These are phyloP conservation scores for Gorilla gorilla DNA, from an alignment of 2,113 vertebrate genomes.

Conservation along the genomic window DNA sequence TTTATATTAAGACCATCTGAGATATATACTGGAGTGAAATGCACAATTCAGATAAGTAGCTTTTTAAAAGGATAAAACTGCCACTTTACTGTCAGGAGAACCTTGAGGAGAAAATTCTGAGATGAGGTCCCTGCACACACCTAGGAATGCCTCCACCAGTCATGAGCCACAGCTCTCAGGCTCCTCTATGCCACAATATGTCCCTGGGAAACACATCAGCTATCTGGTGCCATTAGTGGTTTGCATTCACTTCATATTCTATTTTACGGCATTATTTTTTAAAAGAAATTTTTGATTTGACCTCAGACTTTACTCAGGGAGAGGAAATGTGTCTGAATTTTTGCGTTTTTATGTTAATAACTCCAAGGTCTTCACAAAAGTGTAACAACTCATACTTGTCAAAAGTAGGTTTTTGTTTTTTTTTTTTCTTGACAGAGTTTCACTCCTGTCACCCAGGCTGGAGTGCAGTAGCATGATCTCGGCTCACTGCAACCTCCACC, in stretches of 20 bases:
- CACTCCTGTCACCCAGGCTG: too few relatives aligned
- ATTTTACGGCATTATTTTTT: not conserved
- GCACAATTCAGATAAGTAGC: not conserved
- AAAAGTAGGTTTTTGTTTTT: not conserved
- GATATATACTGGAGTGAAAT: not conserved
- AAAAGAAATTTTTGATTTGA: not conserved
- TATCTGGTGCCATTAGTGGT: not conserved
- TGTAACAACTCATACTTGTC: not conserved
- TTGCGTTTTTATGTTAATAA: not conserved
- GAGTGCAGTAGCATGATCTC: too few relatives aligned
- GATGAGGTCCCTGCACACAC: not conserved
- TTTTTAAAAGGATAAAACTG: not conserved
- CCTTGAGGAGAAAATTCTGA: not conserved
- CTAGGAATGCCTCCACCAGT: rapidly evolving
- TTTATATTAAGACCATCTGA: not conserved
- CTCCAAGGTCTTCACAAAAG: not conserved
- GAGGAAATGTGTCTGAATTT: too few relatives aligned
- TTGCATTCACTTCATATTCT: not conserved
- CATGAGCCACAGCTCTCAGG: not conserved
- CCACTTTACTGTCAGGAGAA: not conserved
- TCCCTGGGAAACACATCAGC: not conserved
- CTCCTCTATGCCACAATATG: too few relatives aligned
- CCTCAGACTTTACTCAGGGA: not conserved
- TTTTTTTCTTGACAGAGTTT: too few relatives aligned
- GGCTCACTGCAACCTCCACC: too few relatives aligned